Percentiles rank a stretch among this genome's conserved stretches.
These are phyloP conservation scores for Miltochrista miniata DNA, from an alignment of 2,888 invertebrate genomes.

Conservation along the genomic window DNA sequence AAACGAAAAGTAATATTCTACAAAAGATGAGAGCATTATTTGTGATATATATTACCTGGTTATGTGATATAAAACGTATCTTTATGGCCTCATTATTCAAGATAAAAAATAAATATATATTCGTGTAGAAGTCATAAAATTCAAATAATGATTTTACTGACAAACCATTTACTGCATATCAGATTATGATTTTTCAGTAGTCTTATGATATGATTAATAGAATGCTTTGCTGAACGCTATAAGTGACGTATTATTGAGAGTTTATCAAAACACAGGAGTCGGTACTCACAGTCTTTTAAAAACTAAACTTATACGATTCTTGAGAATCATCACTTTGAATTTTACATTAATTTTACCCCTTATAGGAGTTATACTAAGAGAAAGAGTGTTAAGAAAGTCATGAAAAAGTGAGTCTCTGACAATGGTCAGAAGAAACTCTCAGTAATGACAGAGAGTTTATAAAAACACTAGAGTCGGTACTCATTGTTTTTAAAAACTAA, in stretches of 20 bases:
- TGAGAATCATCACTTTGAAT: too few relatives aligned
- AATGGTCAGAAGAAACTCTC: too few relatives aligned
- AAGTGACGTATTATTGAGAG: not conserved
- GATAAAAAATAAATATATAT: constrained; percentile 39
- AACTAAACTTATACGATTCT: too few relatives aligned
- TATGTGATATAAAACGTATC: constrained; percentile 48
- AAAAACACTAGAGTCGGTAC: too few relatives aligned
- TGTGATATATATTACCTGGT: constrained; percentile 55
- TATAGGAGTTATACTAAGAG: too few relatives aligned
- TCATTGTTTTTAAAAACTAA: too few relatives aligned
- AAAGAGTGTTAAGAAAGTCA: too few relatives aligned
- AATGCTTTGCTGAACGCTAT: constrained; percentile 9
- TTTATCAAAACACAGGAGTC: not conserved
- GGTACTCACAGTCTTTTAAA: too few relatives aligned
- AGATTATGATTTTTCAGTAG: constrained; percentile 12
- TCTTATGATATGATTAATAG: constrained; percentile 4
- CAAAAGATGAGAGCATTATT: constrained; percentile 68
- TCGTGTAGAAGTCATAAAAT: constrained; percentile 21
- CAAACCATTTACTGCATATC: constrained; percentile 25
- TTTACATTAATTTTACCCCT: too few relatives aligned
- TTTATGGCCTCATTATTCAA: constrained; percentile 52
- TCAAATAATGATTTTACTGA: constrained; percentile 22
- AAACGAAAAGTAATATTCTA: constrained; percentile 72
- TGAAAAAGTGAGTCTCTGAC: too few relatives aligned
- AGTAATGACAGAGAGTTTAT: too few relatives aligned